Percentiles rank a stretch among this genome's conserved stretches.
phyloP scores from a whole-genome alignment of 1,140 invertebrate genomes.

The Trachymyrmex septentrionalis region DNA sequence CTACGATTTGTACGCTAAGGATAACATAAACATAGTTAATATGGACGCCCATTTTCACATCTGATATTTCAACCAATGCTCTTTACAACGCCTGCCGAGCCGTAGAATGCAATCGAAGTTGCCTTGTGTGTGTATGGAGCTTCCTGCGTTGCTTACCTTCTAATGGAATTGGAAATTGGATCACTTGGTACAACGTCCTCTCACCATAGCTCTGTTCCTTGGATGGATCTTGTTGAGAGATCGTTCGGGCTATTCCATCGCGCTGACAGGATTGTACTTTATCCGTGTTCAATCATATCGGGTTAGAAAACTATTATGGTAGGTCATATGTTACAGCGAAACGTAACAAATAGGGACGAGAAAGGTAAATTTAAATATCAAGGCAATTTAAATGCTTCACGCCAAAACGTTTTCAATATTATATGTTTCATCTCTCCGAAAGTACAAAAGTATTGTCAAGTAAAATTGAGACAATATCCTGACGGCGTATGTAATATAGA shows the following conservation, averaged over 20 bases:
- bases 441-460: neutral
- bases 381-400: neutral
- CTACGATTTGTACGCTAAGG: neutral
- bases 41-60: slow-evolving; percentile 6
- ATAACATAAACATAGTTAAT: neutral
- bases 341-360: neutral
- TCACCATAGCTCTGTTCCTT: slow-evolving; percentile 35
- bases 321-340: slow-evolving; percentile 5
- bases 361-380: neutral
- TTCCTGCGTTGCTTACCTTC: slow-evolving; percentile 58
- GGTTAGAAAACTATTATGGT: slow-evolving; percentile 41
- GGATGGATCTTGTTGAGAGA: slow-evolving; percentile 22
- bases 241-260: slow-evolving; percentile 47
- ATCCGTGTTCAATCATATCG: slow-evolving; percentile 51
- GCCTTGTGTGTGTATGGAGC: slow-evolving; percentile 10
- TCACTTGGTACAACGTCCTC: slow-evolving; percentile 51
- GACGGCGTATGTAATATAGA: neutral
- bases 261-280: slow-evolving; percentile 54
- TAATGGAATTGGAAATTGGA: slow-evolving; percentile 73
- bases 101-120: slow-evolving; percentile 51
- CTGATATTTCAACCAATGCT: slow-evolving; percentile 55
- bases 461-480: slow-evolving; percentile 8
- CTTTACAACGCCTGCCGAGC: slow-evolving; percentile 31
- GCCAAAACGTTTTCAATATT: neutral
- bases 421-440: neutral